Evolutionary conservation across 2,797 vertebrate genomes (phyloP), one percentile per base, ranked within the genome.

Genomic region (Taeniopygia guttata): DNA sequence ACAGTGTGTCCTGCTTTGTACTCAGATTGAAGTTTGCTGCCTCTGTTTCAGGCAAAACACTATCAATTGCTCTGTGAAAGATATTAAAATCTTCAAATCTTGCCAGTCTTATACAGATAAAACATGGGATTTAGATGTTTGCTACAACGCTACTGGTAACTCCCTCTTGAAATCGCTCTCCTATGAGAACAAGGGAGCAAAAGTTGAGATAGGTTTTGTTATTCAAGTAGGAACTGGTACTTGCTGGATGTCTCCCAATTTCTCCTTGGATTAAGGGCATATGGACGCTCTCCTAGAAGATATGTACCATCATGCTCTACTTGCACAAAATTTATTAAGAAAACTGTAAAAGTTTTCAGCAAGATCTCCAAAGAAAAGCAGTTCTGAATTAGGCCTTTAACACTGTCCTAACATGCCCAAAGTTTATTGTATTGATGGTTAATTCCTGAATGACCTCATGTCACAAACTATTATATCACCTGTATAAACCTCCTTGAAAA

Each of bases 301-400:
- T 48, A n/a, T 3, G 20, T 49, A 30, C 64, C 3, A 0, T 84
- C 9, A 4, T 38, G 10, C 19, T 87, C 34, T 42, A 15, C 42
- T 59, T 83, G 22, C 34, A 38, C 40, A 67, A 90, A 93, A 45
- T 72, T 54, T 68, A 58, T 11, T 23, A 42, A 87, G 85, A 90
- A 91, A 87, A 63, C 9, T 52, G 48, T 56, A 68, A 16, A 66
- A 40, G 20, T 26, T 89, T 87, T 90, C 83, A 79, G 51, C 63
- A 81, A 76, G 60, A 49, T 64, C 66, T 64, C 21, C n/a, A 78
- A 77, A 93, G 58, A 87, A 62, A 64, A 72, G 12, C 52, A 74
- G 51, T 63, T 83, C 73, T 94, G 83, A 87, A 72, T 95, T 69
- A 95, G 77, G 38, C 36, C 62, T 66, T 84, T 76, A 72, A 51